Evolutionary conservation across 2,797 vertebrate genomes (phyloP), one percentile per base, ranked within the genome.

Genomic region (Leptoclinus maculatus): DNA sequence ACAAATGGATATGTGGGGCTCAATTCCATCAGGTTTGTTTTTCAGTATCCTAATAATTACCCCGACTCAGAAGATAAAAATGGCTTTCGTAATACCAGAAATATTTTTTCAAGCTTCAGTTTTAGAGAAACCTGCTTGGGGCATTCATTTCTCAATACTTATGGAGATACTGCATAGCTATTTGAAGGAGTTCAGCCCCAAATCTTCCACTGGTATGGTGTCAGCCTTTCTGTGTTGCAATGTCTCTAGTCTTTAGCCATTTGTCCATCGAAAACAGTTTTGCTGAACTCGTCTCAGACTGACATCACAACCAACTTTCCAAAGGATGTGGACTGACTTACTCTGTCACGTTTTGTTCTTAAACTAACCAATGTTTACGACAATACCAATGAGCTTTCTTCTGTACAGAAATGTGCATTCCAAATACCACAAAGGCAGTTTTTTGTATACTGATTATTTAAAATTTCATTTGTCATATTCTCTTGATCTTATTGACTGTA

Each of bases 371-470:
- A 96, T 95, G 95, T 96, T 96, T 93, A 96, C 96, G 93, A 96
- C 95, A 96, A 96, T 94, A 96, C 95, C 95, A 96, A 96, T 96
- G 94, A 96, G 95, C 94, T 95, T 96, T 95, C 92, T 93, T 95
- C 95, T 95, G 94, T 95, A 94, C 95, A 95, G 92, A 95, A 96
- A 97, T 95, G 94, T 95, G 96, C 96, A 93, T 94, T 97, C 93
- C 95, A 96, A 96, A 96, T 96, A 95, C 93, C 85, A 95, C 94
- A 89, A 91, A 93, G 91, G 92, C 93, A 93, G 92, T 95, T 94
- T 88, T 93, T 94, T 94, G 80, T 92, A 93, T 83, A 85, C 87
- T 73, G 82, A 91, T 91, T 87, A 87, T 84, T 91, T 90, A 83
- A 23, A 76, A 59, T 86, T 91, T 89, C 11, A 87, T 89, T 91